Base-by-base conservation (phyloP, 92 coral and sea anemone genomes). In the Virgularia gustaviana region DNA sequence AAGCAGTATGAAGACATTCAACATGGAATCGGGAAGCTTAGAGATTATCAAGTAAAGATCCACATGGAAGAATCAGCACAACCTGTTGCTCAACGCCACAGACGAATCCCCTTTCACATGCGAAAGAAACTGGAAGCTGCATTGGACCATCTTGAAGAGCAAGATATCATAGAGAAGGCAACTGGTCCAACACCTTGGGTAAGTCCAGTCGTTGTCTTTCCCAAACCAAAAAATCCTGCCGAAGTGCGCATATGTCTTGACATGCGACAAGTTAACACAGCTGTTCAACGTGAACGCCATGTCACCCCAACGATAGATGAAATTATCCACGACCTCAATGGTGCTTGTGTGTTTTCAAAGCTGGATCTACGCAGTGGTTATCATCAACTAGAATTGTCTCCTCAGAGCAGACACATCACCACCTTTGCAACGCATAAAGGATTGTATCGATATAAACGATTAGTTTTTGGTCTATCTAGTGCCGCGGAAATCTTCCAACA, bases 341-440 rank as follows among this genome's bases (percentile, higher is more conserved):
- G 57, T 65, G 72, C 72, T n/a, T 38, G 54, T 10, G 72, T 43
- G 7, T 71, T 71, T 22, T 53, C 64, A n/a, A 71, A 71, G 37
- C 28, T 71, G 3, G 77, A 71, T 34, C 36, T 52, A 36, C 33
- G 42, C 6, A 31, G 47, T 35, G 63, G 76, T 13, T 71, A 71
- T 4, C 63, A 71, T 57, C 81, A 65, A 37, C 66, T 77, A 0
- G 75, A 42, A 65, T 30, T 65, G 15, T 47, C 72, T 25, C 72
- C 72, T 35, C 56, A 65, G 27, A 65, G 72, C 20, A 47, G 57
- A 15, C 45, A 65, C 20, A 65, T 65, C 55, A 65, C 57, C 2
- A 65, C 72, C 9, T 63, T 63, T 30, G 20, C 72, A 32, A 65
- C 72, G 36, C 53, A 63, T 24, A 28, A 43, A 43, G 72, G 72